Base-by-base conservation (phyloP, 2,888 invertebrate species). In the Hypomecis punctinalis region DNA sequence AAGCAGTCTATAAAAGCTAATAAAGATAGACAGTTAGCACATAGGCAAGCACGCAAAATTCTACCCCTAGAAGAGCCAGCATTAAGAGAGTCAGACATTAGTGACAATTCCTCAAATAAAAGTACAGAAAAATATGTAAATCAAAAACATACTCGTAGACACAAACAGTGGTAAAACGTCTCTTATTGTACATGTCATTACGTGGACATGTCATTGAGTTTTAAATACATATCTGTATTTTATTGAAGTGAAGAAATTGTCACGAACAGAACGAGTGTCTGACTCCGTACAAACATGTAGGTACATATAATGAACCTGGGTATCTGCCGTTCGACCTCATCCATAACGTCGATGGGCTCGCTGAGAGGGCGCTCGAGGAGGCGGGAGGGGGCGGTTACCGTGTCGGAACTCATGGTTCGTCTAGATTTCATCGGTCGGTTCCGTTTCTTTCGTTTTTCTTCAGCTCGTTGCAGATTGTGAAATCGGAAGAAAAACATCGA, bases 401-500 rank as follows among this genome's bases (percentile, higher is more conserved):
- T 94, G 87, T 95, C 95, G 80, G 87, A 83, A 71, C 77, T 82
- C 88, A 88, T 88, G 76, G 80, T 85, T 71, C 75, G 79, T 71
- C 76, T 83, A 78, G 68, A 75, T 73, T 82, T 85, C 67, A 64
- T 71, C 70, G 76, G 79, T 74, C 77, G 80, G 71, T 71, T 78
- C 70, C 74, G 70, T 77, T 82, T 86, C 78, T 80, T 85, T 70
- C 86, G 82, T 55, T 83, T 87, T 90, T 97, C 97, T 93, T 96
- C 96, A 87, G 96, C 96, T 72, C 97, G 96, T 90, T 96, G 97
- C 86, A 97, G 95, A 94, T 97, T 97, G 95, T 97, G 98, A 89
- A 97, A 95, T 80, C 98, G 97, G 94, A 98, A 98, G 96, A 98
- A 98, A 95, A 97, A 98, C 95, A 98, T 95, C 94, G 97, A 97